Evolutionary conservation across 2,888 invertebrate species (phyloP), one percentile per base, ranked within the genome.

Genomic region (Spisula subtruncata): DNA sequence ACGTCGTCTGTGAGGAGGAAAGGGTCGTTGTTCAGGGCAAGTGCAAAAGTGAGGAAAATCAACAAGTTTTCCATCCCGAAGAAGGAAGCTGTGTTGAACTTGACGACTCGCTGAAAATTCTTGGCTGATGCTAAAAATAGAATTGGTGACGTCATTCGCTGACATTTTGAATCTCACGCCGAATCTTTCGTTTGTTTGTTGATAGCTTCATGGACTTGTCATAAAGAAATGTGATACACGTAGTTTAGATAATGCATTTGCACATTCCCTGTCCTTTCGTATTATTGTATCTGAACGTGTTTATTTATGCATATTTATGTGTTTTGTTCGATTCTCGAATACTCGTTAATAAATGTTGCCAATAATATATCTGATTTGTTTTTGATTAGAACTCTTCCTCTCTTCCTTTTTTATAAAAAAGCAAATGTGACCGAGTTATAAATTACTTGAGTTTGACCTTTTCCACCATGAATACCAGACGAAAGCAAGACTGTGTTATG

Each of bases 1-100:
- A 88, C 83, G 88, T 90, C 66, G 80, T 83, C 14, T 90, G 90
- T 81, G 83, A 90, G 20, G 80, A 86, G 32, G 90, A 90, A 83
- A 60, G 90, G 35, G 86, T 90, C 10, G 81, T 83, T 4, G 32
- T 80, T 20, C 85, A 88, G 46, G 83, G 41, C 48, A 48, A 83
- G 35, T 90, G 90, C 66, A 90, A 90, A 41, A 79, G 71, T 14
- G 86, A 84, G 29, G 88, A 88, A 41, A 56, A 85, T 32, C 51
- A 48, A 41, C 79, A 82, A 32, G 85, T 90, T 0, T 90, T 90
- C 46, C 90, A 90, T 54, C 90, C 90, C 1, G 75, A 20, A 8
- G 81, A 86, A 1, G 71, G 83, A 85, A 54, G 60, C 10, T 90
- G 90, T 48, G 90, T 88, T 6, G 71, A 51, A 20, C 81, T 48